Evolutionary conservation across 2,888 invertebrate genomes (phyloP).

Genomic region (Merodon equestris): DNA sequence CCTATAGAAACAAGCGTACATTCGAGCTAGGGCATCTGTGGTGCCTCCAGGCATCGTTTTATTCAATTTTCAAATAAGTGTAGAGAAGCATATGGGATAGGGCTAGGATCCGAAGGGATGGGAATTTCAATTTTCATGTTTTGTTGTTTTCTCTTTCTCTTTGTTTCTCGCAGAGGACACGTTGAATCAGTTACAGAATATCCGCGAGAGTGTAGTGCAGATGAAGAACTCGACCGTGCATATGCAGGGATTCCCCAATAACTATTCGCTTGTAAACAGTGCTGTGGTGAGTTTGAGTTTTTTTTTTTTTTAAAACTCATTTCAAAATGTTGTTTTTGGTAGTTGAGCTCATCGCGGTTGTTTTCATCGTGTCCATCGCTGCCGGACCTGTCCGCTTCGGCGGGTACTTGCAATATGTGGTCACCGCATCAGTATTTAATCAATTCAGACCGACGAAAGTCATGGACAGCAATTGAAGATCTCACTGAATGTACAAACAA

Average conservation of each 20-base stretch:
- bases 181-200: slow-evolving; percentile 78
- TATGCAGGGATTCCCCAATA: slow-evolving; percentile 73
- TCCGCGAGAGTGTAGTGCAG: slow-evolving; percentile 79
- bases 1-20: too few relatives aligned
- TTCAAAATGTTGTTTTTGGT: slow-evolving; percentile 27
- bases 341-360: slow-evolving; percentile 71
- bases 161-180: slow-evolving; percentile 75
- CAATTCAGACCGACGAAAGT: slow-evolving; percentile 83
- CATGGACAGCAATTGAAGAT: slow-evolving; percentile 93
- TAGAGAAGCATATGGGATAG: slow-evolving; percentile 5
- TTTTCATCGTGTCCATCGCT: slow-evolving; percentile 75
- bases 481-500: slow-evolving; percentile 81
- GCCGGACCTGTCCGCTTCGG: slow-evolving; percentile 75
- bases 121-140: slow-evolving; percentile 18
- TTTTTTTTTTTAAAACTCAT: background rate
- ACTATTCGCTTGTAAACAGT: slow-evolving; percentile 71
- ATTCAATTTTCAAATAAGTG: too few relatives aligned
- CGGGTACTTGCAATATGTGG: slow-evolving; percentile 75
- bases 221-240: slow-evolving; percentile 78
- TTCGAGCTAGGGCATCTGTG: too few relatives aligned
- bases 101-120: slow-evolving; percentile 33
- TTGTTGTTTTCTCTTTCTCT: slow-evolving; percentile 26
- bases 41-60: too few relatives aligned
- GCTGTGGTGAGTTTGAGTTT: slow-evolving; percentile 73
- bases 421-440: slow-evolving; percentile 76